Evolutionary conservation across 1,140 invertebrate genomes (phyloP), one percentile per base, ranked within the genome.

Genomic region (Papilio glaucus): DNA sequence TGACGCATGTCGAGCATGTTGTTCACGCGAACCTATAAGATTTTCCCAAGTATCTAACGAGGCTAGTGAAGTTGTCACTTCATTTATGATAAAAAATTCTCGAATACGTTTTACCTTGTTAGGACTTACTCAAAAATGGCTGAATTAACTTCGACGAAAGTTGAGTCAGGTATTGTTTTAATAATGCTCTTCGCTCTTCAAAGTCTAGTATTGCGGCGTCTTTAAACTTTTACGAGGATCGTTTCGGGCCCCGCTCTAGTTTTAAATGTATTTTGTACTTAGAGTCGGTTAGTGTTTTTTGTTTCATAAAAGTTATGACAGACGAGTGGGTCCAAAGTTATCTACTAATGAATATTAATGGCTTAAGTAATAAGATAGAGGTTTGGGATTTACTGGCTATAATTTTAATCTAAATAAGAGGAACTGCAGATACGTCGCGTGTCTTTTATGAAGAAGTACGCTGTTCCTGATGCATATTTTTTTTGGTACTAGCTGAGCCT

Each of bases 181-280:
- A 49, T 49, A 49, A 49, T 49, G 45, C 45, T 49, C 45, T 21
- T 9, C 45, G 45, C 8, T 21, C 45, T 49, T 49, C 21, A 49
- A 21, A 49, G 15, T 49, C 45, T 49, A 49, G 45, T 49, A 21
- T 49, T 49, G 45, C 45, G 45, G 45, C 45, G 45, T 49, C 45
- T 49, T 49, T 18, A 49, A 49, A 49, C 45, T 49, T 49, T 49
- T 49, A 49, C 15, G 45, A 49, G 45, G 7, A 21, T 21, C 45
- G 45, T 49, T 49, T 49, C 45, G 45, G 45, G 18, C 18, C 21
- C 18, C 45, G 45, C 18, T 49, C 18, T 4, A 49, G 7, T 49
- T 49, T 49, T 49, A 49, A 49, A 49, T 49, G 45, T 49, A 49
- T 49, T 49, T 49, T 49, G 18, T 49, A 9, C 45, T 49, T 49